These are phyloP conservation scores for Echeneis naucrates DNA, from an alignment of 2,797 vertebrate species.

Conservation along the genomic window DNA sequence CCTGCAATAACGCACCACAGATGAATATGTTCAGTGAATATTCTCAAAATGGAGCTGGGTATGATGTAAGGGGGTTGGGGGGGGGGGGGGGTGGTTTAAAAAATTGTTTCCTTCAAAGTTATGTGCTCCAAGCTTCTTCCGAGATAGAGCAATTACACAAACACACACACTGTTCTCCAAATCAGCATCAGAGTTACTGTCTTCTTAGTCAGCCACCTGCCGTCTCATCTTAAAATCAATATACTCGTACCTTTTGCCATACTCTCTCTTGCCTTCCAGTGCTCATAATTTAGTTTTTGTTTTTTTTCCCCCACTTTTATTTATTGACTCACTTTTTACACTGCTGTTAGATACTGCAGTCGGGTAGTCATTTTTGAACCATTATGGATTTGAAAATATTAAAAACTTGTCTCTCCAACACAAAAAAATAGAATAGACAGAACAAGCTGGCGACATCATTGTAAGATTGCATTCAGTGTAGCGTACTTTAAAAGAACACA, in stretches of 20 bases:
- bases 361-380: not conserved
- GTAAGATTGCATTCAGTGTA: conserved; percentile 22
- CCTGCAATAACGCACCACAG: no score
- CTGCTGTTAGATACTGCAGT: not conserved
- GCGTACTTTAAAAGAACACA: conserved; percentile 63
- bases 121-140: no score
- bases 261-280: not conserved
- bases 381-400: not conserved
- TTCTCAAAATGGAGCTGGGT: no score
- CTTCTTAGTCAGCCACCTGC: not conserved
- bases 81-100: no score
- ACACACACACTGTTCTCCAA: no score
- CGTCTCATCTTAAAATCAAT: conserved; percentile 7
- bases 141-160: no score
- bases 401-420: conserved; percentile 3
- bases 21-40: no score
- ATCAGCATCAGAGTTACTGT: not conserved
- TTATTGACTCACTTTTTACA: conserved; percentile 4
- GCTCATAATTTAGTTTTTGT: not conserved
- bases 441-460: conserved; percentile 20
- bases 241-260: not conserved
- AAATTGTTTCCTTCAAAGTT: no score
- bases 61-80: no score
- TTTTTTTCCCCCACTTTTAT: conserved; percentile 15
- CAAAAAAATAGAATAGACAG: conserved; percentile 13